These are phyloP conservation scores for Papilio gigon DNA, from an alignment of 2,888 invertebrate genomes.

Conservation along the genomic window DNA sequence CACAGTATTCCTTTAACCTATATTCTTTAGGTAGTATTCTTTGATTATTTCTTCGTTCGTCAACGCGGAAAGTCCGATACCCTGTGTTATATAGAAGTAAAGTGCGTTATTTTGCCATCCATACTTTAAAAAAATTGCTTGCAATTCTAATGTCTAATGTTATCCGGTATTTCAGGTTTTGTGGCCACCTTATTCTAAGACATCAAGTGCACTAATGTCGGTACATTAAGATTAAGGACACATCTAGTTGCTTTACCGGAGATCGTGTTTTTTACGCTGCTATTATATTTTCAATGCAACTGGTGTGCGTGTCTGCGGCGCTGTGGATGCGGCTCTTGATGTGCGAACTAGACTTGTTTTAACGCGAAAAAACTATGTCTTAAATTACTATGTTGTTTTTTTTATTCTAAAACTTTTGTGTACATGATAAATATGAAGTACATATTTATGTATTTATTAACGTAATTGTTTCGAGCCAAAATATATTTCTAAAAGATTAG, in stretches of 20 bases:
- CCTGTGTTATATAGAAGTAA: no score
- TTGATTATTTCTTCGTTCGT: no score
- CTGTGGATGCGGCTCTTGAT: conserved; percentile 50
- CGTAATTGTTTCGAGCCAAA: no score
- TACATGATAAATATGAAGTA: neutral
- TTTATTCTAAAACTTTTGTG: neutral
- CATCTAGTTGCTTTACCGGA: conserved; percentile 69
- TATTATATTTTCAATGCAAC: conserved; percentile 70
- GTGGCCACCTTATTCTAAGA: conserved; percentile 53
- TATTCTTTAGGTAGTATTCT: no score
- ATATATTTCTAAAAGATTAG: no score
- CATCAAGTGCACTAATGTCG: conserved; percentile 63
- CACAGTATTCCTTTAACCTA: no score
- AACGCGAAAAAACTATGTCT: neutral
- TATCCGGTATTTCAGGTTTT: neutral
- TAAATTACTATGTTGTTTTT: no score
- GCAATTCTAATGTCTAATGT: no score
- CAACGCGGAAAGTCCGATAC: no score
- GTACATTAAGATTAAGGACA: conserved; percentile 76
- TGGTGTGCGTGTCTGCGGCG: conserved; percentile 42
- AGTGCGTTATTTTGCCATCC: no score
- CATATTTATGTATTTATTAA: no score
- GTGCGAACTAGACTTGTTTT: conserved; percentile 1
- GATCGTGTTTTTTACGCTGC: conserved; percentile 73
- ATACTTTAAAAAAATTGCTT: no score